These are phyloP conservation scores for Pygmarrhopalites habei DNA, from an alignment of 1,140 invertebrate species.

Conservation along the genomic window DNA sequence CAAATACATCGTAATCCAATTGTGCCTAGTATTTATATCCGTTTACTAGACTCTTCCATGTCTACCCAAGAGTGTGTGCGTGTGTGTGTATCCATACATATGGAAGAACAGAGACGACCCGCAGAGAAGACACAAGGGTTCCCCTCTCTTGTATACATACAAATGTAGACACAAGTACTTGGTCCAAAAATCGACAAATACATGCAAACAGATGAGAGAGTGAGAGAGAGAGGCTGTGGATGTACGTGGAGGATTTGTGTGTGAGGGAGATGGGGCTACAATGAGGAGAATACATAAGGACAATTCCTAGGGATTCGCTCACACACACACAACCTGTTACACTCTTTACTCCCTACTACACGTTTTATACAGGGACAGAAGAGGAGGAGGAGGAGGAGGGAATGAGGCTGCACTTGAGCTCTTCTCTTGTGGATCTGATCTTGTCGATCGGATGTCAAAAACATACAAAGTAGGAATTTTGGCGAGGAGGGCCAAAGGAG, in stretches of 20 bases:
- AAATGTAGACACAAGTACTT: background rate
- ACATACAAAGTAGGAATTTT: slow-evolving; percentile 14
- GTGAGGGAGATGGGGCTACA: too few relatives aligned
- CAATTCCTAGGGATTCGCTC: slow-evolving; percentile 13
- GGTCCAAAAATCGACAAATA: too few relatives aligned
- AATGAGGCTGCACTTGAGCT: background rate
- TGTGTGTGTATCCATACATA: too few relatives aligned
- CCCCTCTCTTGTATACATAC: slow-evolving; percentile 9
- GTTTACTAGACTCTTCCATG: too few relatives aligned
- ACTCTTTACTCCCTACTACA: background rate
- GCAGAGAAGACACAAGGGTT: slow-evolving; percentile 33
- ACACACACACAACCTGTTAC: slow-evolving; percentile 30
- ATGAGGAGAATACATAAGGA: too few relatives aligned
- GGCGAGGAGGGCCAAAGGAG: too few relatives aligned
- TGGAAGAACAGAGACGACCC: slow-evolving; percentile 25
- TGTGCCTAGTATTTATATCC: slow-evolving; percentile 18
- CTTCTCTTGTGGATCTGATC: background rate
- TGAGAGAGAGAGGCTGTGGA: too few relatives aligned
- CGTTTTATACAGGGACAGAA: background rate
- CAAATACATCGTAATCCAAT: slow-evolving; percentile 37
- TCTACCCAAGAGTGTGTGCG: too few relatives aligned
- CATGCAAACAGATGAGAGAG: too few relatives aligned
- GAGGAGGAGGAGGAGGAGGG: background rate
- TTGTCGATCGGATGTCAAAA: slow-evolving; percentile 13
- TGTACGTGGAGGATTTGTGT: too few relatives aligned